These are phyloP conservation scores for Gymnogyps californianus DNA, from an alignment of 2,113 vertebrate genomes.

Conservation along the genomic window DNA sequence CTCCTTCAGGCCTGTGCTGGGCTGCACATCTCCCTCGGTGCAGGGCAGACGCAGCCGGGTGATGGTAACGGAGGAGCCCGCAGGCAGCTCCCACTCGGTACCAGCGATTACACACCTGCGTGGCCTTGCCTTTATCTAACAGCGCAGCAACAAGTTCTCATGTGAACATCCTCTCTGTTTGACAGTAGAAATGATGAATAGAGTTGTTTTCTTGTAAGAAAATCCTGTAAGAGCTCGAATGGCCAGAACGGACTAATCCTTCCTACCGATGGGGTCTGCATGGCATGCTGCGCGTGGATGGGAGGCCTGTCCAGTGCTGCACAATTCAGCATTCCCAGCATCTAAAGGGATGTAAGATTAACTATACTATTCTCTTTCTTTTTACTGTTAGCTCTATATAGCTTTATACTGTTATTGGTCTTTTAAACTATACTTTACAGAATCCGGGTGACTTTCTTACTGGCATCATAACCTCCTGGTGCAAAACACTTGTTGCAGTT, in stretches of 20 bases:
- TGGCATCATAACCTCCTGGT: not conserved
- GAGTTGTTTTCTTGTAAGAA: not conserved
- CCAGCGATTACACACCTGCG: not conserved
- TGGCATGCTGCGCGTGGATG: accelerated
- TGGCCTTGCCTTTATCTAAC: not conserved
- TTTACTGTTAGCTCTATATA: not conserved
- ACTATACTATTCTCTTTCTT: not conserved
- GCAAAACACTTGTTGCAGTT: not conserved
- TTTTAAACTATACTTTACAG: not conserved
- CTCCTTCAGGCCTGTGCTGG: not conserved
- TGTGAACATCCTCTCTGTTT: no score
- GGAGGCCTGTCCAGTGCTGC: not conserved
- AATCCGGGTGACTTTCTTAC: not conserved
- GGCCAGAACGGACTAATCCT: not conserved
- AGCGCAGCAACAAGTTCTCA: no score
- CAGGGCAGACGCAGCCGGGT: accelerated
- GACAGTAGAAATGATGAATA: not conserved
- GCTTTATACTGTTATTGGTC: no score
- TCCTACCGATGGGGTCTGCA: not conserved
- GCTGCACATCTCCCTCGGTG: not conserved
- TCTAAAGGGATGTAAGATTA: not conserved
- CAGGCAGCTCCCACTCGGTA: not conserved
- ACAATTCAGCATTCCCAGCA: accelerated
- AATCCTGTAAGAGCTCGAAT: not conserved
- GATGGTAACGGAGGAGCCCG: not conserved